Base-by-base conservation (phyloP, 2,888 invertebrate species). In the Digitonthophagus gazella region DNA sequence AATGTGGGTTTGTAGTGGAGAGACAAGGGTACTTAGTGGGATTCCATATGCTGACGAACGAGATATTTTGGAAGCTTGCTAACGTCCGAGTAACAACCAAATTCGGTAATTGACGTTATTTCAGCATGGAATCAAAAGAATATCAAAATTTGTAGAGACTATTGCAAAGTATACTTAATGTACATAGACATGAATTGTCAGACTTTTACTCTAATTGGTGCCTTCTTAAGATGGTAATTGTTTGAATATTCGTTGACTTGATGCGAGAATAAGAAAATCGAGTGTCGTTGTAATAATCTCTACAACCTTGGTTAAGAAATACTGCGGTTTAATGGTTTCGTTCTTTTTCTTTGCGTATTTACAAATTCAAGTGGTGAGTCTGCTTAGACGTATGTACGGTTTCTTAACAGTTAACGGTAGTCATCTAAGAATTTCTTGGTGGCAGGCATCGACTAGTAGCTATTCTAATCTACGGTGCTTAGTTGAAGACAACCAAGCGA, bases 371-470 rank as follows among this genome's bases (percentile, higher is more conserved):
- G 28, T 44, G 28, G 28, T 44, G n/a, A n/a, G n/a, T n/a, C n/a
- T n/a, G n/a, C n/a, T n/a, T n/a, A n/a, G n/a, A n/a, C n/a, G n/a
- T n/a, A n/a, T n/a, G n/a, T n/a, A n/a, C n/a, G n/a, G n/a, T n/a
- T n/a, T n/a, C n/a, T n/a, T n/a, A n/a, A n/a, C n/a, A n/a, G n/a
- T n/a, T n/a, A n/a, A 44, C 58, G 18, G 58, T 73, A 70, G 72
- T 72, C 73, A 74, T 67, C 69, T 72, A 71, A 71, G 57, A 70
- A 71, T 72, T 70, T 70, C 66, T 65, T 71, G 74, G 74, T 75
- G 74, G 75, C 75, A 75, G 74, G 74, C 74, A 71, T 75, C 72
- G 73, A 74, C 74, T 75, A 75, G 71, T 72, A 74, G 72, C 74
- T 75, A 75, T 72, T 72, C 28, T 44, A 44, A 8, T 11, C 28